These are phyloP conservation scores for Tinea trinotella DNA, from an alignment of 2,888 invertebrate species.

Conservation along the genomic window DNA sequence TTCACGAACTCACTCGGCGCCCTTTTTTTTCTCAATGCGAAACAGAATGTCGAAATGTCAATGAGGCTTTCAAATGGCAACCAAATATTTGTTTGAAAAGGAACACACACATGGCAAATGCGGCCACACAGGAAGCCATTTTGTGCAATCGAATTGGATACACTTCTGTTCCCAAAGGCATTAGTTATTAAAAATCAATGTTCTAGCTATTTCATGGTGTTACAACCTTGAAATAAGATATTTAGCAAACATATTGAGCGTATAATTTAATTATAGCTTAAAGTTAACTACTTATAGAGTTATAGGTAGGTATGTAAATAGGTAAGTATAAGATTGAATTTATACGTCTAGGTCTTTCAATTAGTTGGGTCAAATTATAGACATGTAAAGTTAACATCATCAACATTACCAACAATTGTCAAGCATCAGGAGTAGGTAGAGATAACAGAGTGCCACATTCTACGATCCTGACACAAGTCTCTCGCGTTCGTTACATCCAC, in stretches of 20 bases:
- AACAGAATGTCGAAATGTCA: constrained; percentile 53
- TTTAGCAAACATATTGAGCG: background rate
- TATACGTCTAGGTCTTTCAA: too few relatives aligned
- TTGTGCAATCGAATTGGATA: background rate
- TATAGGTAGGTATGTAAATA: background rate
- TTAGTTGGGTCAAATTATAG: too few relatives aligned
- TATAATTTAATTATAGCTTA: background rate
- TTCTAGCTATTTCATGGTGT: constrained; percentile 4
- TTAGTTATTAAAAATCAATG: background rate
- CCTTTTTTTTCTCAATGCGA: constrained; percentile 37
- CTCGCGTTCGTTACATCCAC: too few relatives aligned
- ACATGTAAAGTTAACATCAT: too few relatives aligned
- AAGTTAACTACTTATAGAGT: background rate
- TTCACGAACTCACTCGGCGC: constrained; percentile 35
- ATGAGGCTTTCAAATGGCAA: constrained; percentile 56
- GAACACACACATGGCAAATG: constrained; percentile 48
- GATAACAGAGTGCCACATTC: too few relatives aligned
- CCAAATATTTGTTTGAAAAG: constrained; percentile 55
- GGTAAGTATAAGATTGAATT: too few relatives aligned
- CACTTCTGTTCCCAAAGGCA: background rate
- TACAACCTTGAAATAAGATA: background rate
- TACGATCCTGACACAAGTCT: too few relatives aligned
- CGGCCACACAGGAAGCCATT: constrained; percentile 57
- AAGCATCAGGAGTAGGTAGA: too few relatives aligned
- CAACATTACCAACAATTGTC: too few relatives aligned